Evolutionary conservation across 2,888 invertebrate species (phyloP), one percentile per base, ranked within the genome.

Genomic region (Cerastis leucographa): DNA sequence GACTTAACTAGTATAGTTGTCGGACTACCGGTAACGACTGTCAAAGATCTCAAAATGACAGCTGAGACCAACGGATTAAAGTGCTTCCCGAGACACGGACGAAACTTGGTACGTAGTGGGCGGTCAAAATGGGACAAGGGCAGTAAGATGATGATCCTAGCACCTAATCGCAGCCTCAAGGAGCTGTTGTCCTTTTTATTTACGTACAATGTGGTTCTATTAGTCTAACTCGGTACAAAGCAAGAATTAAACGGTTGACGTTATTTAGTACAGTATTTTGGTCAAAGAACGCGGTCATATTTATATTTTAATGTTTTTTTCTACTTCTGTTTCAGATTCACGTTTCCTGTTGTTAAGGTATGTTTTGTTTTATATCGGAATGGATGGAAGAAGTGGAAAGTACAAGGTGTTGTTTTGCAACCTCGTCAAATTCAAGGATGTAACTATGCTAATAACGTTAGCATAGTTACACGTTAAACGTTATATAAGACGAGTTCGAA

Each of bases 201-300:
- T 46, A 17, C 8, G n/a, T 84, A 0, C 54, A 1, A 0, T 22
- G 51, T 51, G 77, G 62, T 91, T 91, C 90, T 91, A 92, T 90
- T 89, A 42, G 85, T 49, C 71, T 77, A 90, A 91, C 91, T 90
- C 80, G 84, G 76, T 74, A 76, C 77, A 74, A 76, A 78, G 85
- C 79, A 85, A 83, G 74, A 76, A 86, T 84, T 85, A 84, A 89
- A 88, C 82, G 83, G 62, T 78, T 85, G 78, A 83, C 76, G 84
- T 83, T 83, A 87, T 86, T 84, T 83, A 87, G 85, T 89, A 84
- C 84, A 80, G 66, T 74, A 77, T 77, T 87, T 77, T 74, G 59
- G 51, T 59, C 64, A 76, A 73, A 68, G 70, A 40, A 71, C 56
- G 62, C 49, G 17, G 42, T 70, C 35, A n/a, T 68, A 29, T 73